Base-by-base conservation (phyloP, 2,888 invertebrate genomes). In the Brachyptera putata region DNA sequence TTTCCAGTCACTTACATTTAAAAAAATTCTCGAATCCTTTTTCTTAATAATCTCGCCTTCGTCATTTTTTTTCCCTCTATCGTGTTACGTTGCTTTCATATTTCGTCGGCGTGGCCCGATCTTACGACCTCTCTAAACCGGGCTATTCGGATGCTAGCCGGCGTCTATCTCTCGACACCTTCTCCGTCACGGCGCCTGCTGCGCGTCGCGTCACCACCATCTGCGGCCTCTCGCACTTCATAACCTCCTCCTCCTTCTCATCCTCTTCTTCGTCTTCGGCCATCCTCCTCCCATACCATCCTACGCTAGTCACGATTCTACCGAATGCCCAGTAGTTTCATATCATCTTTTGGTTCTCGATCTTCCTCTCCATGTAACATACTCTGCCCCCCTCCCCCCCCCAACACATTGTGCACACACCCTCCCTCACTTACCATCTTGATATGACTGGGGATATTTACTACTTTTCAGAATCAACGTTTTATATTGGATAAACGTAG, bases 171-270 rank as follows among this genome's bases (percentile, higher is more conserved):
- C 16, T 22, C 48, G 43, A 60, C 60, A 60, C 60, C 60, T 60
- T 55, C 43, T 60, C 56, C 53, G 60, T 60, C 60, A 55, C 50
- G 60, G 56, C 43, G 26, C 55, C 60, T 39, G 24, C 60, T 60
- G 60, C 30, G 24, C 16, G 39, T 13, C 26, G 26, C 60, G 59
- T 59, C 59, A 59, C 26, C 18, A 14, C 55, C 59, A 59, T 37
- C 59, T 59, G 59, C 39, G 59, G 26, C 49, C 49, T 16, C 21
- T 49, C 26, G 34, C 60, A 34, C 56, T 43, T 60, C 56, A 58
- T 58, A 49, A 46, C 58, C 58, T n/a, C n/a, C n/a, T n/a, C n/a
- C n/a, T n/a, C n/a, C n/a, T n/a, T n/a, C n/a, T n/a, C n/a, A n/a
- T n/a, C n/a, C 43, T 14, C 30, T 21, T 22, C 56, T 25, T 25